Evolutionary conservation across 2,113 vertebrate species (phyloP).

Genomic region (Hirundichthys speculiger): DNA sequence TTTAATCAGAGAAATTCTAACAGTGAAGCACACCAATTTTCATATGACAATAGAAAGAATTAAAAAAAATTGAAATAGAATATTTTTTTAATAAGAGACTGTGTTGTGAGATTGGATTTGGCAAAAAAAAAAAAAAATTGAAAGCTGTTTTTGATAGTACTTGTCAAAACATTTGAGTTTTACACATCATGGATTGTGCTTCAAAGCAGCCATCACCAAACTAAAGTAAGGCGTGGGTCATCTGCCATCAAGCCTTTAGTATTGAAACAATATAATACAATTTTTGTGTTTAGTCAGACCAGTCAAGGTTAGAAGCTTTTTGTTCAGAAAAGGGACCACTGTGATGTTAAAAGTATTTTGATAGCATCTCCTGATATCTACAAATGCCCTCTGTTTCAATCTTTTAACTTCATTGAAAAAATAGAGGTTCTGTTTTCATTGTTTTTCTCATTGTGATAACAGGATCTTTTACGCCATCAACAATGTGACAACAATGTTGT

Average conservation of each 20-base stretch:
- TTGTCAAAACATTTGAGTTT: slow-evolving; percentile 37
- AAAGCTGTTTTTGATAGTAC: slow-evolving; percentile 28
- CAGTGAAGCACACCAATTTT: slow-evolving; percentile 22
- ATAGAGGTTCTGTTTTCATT: slow-evolving; percentile 42
- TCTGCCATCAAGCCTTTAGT: slow-evolving; percentile 37
- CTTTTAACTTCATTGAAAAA: slow-evolving; percentile 50
- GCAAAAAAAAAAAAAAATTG: slow-evolving; percentile 37
- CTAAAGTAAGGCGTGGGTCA: slow-evolving; percentile 30
- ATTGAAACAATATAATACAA: slow-evolving; percentile 25
- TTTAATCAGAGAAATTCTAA: slow-evolving; percentile 6
- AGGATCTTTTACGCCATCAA: slow-evolving; percentile 69
- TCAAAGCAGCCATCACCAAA: slow-evolving; percentile 39
- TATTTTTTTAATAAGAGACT: slow-evolving; percentile 10
- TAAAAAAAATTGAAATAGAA: slow-evolving; percentile 23
- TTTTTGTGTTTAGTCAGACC: slow-evolving; percentile 46
- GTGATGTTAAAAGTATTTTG: slow-evolving; percentile 45
- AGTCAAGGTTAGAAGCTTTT: slow-evolving; percentile 51
- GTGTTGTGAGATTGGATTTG: slow-evolving; percentile 15
- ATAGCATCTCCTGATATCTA: slow-evolving; percentile 27
- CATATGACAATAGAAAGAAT: slow-evolving; percentile 21
- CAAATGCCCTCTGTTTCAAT: slow-evolving; percentile 48
- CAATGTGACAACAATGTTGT: slow-evolving; percentile 53
- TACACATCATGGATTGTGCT: slow-evolving; percentile 26
- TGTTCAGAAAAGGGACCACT: slow-evolving; percentile 39
- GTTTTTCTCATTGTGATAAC: slow-evolving; percentile 63